Base-by-base conservation (phyloP, 2,113 vertebrate species). In the Pica pica region DNA sequence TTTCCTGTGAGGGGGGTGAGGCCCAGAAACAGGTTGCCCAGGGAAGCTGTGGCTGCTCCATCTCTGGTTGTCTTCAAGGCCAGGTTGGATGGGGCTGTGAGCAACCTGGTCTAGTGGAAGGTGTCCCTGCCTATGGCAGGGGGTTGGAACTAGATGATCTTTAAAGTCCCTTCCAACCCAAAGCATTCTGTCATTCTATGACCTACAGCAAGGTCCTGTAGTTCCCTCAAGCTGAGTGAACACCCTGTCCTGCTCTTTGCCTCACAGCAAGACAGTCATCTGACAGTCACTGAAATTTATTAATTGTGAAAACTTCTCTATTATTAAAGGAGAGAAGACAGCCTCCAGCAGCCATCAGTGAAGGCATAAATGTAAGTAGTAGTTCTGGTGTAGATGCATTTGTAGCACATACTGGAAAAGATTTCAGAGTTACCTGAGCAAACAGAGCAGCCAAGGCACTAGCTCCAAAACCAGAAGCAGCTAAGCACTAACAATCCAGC, bases 401-500 rank as follows among this genome's bases (percentile, higher is more conserved):
- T 63, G 10, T 27, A 53, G 11, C n/a, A 76, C 28, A 5, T 28
- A 22, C 31, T 50, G 50, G 14, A 74, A 74, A 81, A 57, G 2
- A 70, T 19, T 35, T 71, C 60, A 39, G 57, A 30, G 44, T n/a
- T 83, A 42, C 30, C 35, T 56, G 61, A 64, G 41, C 83, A 65
- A 65, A 78, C 1, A 3, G 23, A 77, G n/a, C 18, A 46, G 47
- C 44, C 60, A n/a, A n/a, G n/a, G n/a, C n/a, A 20, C 35, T 70
- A 35, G 16, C 16, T 39, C 47, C 33, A 50, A 90, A 79, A 55
- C 6, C 33, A 42, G 53, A 67, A 46, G 57, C 37, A 64, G 20
- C 4, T 3, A 26, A 59, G n/a, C 30, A n/a, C 33, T 11, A 63
- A 31, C 0, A 2, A 71, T 16, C 16, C 47, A 57, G 27, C 1